phyloP scores from a whole-genome alignment of 2,797 vertebrate genomes.

The Pogoniulus pusillus region DNA sequence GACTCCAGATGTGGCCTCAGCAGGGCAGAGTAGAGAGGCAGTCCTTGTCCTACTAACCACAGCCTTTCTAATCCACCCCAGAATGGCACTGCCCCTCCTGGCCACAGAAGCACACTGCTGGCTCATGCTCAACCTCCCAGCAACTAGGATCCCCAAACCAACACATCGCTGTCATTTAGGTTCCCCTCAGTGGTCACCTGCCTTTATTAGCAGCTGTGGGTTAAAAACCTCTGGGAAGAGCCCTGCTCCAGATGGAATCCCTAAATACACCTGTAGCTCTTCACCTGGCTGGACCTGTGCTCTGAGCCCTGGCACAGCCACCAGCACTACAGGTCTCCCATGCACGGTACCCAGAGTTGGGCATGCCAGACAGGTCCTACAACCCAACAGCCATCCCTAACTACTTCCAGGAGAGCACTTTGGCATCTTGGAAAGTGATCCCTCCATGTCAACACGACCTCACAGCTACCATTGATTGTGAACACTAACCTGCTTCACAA shows the following conservation, averaged over 20 bases:
- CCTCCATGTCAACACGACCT: neutral
- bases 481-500: neutral
- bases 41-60: too few relatives aligned
- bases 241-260: fast-evolving
- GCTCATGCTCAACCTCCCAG: too few relatives aligned
- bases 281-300: neutral
- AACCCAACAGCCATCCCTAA: neutral
- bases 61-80: too few relatives aligned
- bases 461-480: neutral
- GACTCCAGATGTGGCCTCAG: too few relatives aligned
- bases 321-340: neutral
- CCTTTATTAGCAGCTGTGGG: neutral
- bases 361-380: neutral
- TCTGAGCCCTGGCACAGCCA: neutral
- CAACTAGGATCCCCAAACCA: too few relatives aligned
- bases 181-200: slow-evolving; percentile 52
- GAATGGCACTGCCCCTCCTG: too few relatives aligned
- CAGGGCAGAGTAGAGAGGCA: too few relatives aligned
- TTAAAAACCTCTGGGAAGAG: neutral
- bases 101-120: too few relatives aligned
- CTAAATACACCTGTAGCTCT: fast-evolving
- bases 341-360: neutral
- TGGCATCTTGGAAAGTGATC: neutral
- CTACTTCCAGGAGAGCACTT: neutral
- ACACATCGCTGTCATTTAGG: slow-evolving; percentile 47